Conservation (phyloP, 2,797 vertebrate genomes). For the Tauraco hartlaubi region DNA sequence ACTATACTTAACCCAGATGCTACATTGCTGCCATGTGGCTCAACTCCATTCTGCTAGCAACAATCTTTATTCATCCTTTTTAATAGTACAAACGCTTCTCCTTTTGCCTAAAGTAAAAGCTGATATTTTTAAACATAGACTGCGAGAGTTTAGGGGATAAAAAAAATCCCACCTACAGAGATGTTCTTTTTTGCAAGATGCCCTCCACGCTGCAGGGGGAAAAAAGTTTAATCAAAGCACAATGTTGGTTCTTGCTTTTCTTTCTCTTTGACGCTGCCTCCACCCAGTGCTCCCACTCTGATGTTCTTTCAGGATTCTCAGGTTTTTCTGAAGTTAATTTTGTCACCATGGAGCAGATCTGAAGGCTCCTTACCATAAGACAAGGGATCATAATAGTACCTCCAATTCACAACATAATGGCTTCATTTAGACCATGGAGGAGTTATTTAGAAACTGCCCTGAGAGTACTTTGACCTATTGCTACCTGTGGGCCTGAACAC, state of each 20-base stretch:
- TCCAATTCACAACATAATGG: neutral
- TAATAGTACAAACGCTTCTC: constrained; percentile 37
- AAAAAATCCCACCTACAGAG: constrained; percentile 35
- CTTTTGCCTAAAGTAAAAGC: constrained; percentile 46
- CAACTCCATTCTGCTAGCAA: constrained; percentile 12
- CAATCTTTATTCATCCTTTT: constrained; percentile 42
- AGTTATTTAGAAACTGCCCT: neutral
- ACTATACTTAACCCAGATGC: constrained; percentile 52
- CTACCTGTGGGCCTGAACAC: neutral
- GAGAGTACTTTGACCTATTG: neutral
- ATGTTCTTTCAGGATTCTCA: neutral
- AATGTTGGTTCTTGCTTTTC: neutral
- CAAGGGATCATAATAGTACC: neutral
- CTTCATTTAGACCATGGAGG: neutral
- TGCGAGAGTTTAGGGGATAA: neutral
- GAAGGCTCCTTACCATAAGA: neutral
- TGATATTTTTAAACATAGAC: constrained; percentile 54
- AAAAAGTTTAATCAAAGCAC: constrained; percentile 52
- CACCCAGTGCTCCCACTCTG: constrained; percentile 15
- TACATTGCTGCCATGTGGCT: neutral
- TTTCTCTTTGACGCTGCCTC: constrained; percentile 24
- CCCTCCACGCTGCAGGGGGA: constrained; percentile 12
- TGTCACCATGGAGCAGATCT: constrained; percentile 1
- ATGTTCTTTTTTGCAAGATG: constrained; percentile 45
- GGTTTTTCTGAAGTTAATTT: constrained; percentile 30